Evolutionary conservation across 2,113 vertebrate species (phyloP).

Genomic region (Protobothrops mucrosquamatus): DNA sequence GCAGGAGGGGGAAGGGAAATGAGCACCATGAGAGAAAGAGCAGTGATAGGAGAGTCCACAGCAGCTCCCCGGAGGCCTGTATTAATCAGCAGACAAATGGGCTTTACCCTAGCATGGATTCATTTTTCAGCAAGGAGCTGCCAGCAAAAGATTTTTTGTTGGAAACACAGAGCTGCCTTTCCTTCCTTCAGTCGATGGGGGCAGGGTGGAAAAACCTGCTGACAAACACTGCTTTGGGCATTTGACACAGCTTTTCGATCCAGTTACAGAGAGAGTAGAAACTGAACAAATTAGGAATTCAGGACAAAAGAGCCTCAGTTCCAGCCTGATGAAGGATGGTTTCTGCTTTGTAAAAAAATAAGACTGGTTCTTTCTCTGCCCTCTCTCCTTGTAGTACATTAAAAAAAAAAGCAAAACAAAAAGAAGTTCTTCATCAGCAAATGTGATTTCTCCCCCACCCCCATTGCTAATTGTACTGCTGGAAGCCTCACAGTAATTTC

Average conservation of each 20-base stretch:
- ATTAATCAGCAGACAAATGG: conserved; percentile 72
- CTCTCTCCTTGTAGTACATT: neutral
- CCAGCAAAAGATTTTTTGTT: conserved; percentile 63
- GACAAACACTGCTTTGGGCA: conserved; percentile 74
- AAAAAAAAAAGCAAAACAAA: conserved; percentile 24
- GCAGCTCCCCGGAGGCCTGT: conserved; percentile 66
- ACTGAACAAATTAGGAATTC: conserved; percentile 73
- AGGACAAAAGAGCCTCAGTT: conserved; percentile 60
- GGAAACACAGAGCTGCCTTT: conserved; percentile 66
- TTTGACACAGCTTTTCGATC: conserved; percentile 74
- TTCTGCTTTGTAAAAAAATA: conserved; percentile 31
- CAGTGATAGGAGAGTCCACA: conserved; percentile 71
- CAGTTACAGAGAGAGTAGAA: conserved; percentile 67
- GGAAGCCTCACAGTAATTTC: neutral
- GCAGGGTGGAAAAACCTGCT: conserved; percentile 61
- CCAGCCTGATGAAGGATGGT: conserved; percentile 35
- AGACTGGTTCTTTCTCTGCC: fast-evolving
- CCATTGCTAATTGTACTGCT: neutral
- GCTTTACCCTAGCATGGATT: conserved; percentile 62
- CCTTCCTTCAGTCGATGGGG: conserved; percentile 64
- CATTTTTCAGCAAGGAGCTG: conserved; percentile 69
- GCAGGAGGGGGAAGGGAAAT: conserved; percentile 39
- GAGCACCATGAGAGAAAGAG: conserved; percentile 62
- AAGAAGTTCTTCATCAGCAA: neutral
- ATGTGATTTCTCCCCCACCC: neutral